These are phyloP conservation scores for Aythya baeri DNA, from an alignment of 2,113 vertebrate species.

Conservation along the genomic window DNA sequence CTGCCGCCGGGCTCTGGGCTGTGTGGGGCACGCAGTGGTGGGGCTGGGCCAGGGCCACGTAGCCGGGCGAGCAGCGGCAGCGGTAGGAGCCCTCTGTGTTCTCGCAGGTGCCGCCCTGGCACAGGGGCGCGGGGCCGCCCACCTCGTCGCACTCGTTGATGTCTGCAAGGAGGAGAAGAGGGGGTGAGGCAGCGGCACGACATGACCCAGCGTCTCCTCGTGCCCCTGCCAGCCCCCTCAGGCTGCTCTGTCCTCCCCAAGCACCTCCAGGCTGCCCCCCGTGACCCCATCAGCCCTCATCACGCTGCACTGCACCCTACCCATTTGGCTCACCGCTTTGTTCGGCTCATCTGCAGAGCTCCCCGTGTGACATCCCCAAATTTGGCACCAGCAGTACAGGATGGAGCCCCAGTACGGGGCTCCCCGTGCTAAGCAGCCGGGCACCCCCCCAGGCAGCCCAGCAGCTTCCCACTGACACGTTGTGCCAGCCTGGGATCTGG, in stretches of 20 bases:
- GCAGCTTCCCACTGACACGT: neutral
- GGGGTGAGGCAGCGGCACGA: neutral
- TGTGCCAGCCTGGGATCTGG: neutral
- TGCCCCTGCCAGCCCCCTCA: neutral
- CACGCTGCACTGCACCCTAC: neutral
- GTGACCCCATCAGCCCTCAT: neutral
- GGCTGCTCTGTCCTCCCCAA: neutral
- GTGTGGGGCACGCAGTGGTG: constrained; percentile 85
- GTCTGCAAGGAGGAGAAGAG: constrained; percentile 75
- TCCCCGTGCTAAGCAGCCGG: neutral
- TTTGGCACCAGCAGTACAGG: neutral
- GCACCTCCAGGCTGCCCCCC: neutral
- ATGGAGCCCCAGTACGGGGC: neutral
- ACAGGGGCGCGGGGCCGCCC: constrained; percentile 83
- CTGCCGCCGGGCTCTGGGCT: constrained; percentile 29
- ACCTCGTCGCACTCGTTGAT: constrained; percentile 93
- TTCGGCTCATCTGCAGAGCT: neutral
- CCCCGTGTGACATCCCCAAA: neutral
- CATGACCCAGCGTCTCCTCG: neutral
- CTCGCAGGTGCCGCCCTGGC: constrained; percentile 84
- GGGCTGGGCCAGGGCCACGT: constrained; percentile 79
- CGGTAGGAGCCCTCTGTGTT: constrained; percentile 94
- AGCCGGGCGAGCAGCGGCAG: constrained; percentile 87
- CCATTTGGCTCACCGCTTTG: neutral
- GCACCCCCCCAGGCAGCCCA: neutral